Percentiles rank a stretch among this genome's conserved stretches.
These are phyloP conservation scores for Apamea anceps DNA, from an alignment of 2,888 invertebrate species.

Conservation along the genomic window DNA sequence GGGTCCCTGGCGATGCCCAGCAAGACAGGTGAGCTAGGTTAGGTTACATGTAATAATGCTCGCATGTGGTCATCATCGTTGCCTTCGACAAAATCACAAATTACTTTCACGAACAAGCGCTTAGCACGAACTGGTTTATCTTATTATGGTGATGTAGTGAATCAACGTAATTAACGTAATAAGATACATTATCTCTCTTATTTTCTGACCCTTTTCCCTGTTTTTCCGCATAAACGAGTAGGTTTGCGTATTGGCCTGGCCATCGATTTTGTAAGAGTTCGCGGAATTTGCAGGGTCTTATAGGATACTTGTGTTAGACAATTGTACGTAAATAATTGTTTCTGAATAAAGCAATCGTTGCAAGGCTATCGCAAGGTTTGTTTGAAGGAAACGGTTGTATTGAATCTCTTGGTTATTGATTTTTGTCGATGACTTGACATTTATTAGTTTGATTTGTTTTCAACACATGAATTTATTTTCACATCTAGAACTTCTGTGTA, in stretches of 20 bases:
- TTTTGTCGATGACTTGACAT: not conserved
- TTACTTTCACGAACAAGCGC: constrained; percentile 25
- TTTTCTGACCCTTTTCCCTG: constrained; percentile 17
- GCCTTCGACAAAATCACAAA: constrained; percentile 20
- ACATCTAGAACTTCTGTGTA: too few species aligned
- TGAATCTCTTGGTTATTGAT: constrained; percentile 1
- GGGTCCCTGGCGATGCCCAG: constrained; percentile 32
- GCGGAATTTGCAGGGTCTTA: constrained; percentile 33
- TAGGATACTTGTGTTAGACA: constrained; percentile 33
- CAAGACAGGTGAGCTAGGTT: constrained; percentile 47
- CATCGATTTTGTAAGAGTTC: constrained; percentile 54
- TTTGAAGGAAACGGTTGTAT: constrained; percentile 16
- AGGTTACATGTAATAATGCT: constrained; percentile 40
- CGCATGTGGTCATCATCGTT: constrained; percentile 13
- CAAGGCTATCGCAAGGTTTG: constrained; percentile 28
- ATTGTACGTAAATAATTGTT: constrained; percentile 40
- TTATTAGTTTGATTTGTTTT: not conserved
- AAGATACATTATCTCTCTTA: constrained; percentile 42
- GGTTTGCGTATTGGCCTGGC: constrained; percentile 9
- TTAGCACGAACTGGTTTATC: constrained; percentile 34
- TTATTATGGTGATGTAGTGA: constrained; percentile 46
- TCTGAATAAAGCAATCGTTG: constrained; percentile 35
- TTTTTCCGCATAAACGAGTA: constrained; percentile 28
- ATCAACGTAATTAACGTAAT: constrained; percentile 45
- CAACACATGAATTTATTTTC: not conserved